These are phyloP conservation scores for Archaeoteleia sp. DNA, from an alignment of 2,888 invertebrate species.

Conservation along the genomic window DNA sequence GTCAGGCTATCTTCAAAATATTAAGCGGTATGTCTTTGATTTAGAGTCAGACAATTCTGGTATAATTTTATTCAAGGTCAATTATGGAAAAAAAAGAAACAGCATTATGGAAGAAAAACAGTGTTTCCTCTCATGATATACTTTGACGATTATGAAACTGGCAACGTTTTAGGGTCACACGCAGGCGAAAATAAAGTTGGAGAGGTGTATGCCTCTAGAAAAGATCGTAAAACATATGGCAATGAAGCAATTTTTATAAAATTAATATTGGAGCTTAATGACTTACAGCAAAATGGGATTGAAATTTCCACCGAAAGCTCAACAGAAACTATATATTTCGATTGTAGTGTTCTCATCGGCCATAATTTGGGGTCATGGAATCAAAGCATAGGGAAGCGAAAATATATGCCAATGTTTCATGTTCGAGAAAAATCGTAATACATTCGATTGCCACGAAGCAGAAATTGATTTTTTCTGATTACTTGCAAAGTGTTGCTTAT, in stretches of 20 bases:
- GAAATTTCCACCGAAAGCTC: too few species aligned
- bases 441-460: conserved; percentile 7
- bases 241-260: too few species aligned
- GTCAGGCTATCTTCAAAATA: not conserved
- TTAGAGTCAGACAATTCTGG: not conserved
- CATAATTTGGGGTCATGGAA: not conserved
- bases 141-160: conserved; percentile 1
- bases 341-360: too few species aligned
- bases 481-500: not conserved
- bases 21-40: not conserved
- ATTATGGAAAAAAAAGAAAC: not conserved
- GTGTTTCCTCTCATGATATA: not conserved
- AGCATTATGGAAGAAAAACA: not conserved
- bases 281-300: too few species aligned
- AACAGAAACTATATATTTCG: too few species aligned
- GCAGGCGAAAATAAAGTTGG: too few species aligned
- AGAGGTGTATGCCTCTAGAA: too few species aligned
- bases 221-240: too few species aligned
- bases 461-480: conserved; percentile 5
- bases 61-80: not conserved
- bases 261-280: too few species aligned
- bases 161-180: too few species aligned
- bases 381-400: not conserved
- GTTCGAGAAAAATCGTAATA: conserved; percentile 2
- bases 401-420: not conserved